Evolutionary conservation across 2,113 vertebrate species (phyloP), one percentile per base, ranked within the genome.

Genomic region (Otocyon megalotis): DNA sequence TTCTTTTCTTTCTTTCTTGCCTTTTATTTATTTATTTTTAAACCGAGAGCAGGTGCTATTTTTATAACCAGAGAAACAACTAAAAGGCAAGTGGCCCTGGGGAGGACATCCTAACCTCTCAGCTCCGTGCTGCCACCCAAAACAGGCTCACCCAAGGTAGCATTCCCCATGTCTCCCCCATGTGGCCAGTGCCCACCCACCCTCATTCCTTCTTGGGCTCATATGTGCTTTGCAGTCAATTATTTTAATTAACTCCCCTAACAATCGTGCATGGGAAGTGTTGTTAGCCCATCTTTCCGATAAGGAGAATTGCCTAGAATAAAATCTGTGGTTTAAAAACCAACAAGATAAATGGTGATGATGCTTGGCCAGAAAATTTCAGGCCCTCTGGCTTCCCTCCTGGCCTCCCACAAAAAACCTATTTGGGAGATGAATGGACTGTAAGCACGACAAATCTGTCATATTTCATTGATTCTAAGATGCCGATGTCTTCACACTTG

Each of bases 301-400:
- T n/a, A 22, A 79, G 60, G 37, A 65, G 50, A 96, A 88, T 17
- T 93, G 65, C 26, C 28, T 56, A 62, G 58, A 93, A 85, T 88
- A 85, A 91, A 95, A 94, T 77, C 32, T 72, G 65, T 32, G 11
- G 43, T 54, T 83, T 88, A 90, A 90, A 97, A 89, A 37, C 56
- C 72, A 95, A 19, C 16, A n/a, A 74, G 35, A 30, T 67, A 60
- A 79, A 79, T 11, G 30, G 77, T 79, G 28, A 72, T 24, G 60
- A 82, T 9, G 65, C 16, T 48, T 77, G 63, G 30, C 62, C 48
- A 65, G 76, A 77, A 93, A 88, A 76, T 4, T 60, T 26, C 19
- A 81, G 90, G 86, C 13, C 24, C 85, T 71, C 77, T 82, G 50
- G 69, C 28, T 63, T 90, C 69, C 71, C 17, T 76, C 50, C 48